Evolutionary conservation across 2,888 invertebrate genomes (phyloP), one percentile per base, ranked within the genome.

Genomic region (Ornithoptera priamus): DNA sequence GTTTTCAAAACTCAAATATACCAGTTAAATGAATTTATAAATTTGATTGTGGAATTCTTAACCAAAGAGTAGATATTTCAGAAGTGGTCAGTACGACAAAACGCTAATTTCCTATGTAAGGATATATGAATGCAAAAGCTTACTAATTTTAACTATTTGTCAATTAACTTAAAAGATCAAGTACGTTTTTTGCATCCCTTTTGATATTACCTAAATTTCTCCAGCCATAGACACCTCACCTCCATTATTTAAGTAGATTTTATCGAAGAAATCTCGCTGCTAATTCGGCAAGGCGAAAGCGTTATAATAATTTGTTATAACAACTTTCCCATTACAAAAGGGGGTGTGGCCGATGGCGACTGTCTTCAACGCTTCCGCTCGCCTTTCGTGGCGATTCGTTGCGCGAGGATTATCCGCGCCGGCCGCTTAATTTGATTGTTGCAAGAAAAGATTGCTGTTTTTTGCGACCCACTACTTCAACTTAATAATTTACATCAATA

Each of bases 291-390:
- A 22, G 64, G 68, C 60, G 68, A 65, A 69, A 69, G 68, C 59
- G 64, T 10, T 18, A 56, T 60, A 62, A 62, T 68, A 58, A 68
- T 56, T 61, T 17, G 36, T 53, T 64, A 60, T 56, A 65, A 56
- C 68, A 20, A 88, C 85, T 87, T 87, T 84, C 81, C 79, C 78
- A 79, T 80, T 78, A 80, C 77, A 81, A 78, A 83, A 81, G 80
- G 77, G 75, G 78, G 79, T 82, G 72, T 79, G 80, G 80, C 83
- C 79, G 2, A 42, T 67, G 56, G 67, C 50, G 76, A 73, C 77
- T 78, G 82, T 80, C 80, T 81, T 79, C 78, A 74, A 74, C 74
- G 80, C 84, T 85, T 84, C 85, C 83, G 85, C 83, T 81, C 77
- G 69, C 68, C 73, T 69, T 62, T 71, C 22, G 58, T 12, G 57